Evolutionary conservation across 1,140 invertebrate species (phyloP).

Genomic region (Sycobia sp.): DNA sequence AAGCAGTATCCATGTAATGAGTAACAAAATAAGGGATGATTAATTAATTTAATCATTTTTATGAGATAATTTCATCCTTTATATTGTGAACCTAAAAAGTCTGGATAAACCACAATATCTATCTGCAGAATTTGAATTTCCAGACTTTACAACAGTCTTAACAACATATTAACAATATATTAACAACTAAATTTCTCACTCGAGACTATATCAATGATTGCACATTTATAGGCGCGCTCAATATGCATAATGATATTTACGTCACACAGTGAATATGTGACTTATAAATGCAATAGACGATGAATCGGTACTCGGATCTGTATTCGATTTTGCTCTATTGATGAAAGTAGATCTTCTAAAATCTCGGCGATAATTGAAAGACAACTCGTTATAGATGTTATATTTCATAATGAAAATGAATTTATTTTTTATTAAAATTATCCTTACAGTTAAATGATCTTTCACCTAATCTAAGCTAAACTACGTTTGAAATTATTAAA

Average conservation of each 20-base stretch:
- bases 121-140: slow-evolving; percentile 29
- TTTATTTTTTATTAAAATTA: slow-evolving; percentile 1
- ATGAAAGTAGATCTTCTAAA: background rate
- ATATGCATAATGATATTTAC: no score
- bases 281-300: background rate
- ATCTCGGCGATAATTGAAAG: slow-evolving; percentile 13
- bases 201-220: slow-evolving; percentile 5
- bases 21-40: background rate
- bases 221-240: no score
- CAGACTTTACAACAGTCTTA: slow-evolving; percentile 39
- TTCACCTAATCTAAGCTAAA: background rate
- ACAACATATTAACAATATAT: slow-evolving; percentile 38
- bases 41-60: background rate
- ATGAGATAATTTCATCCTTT: slow-evolving; percentile 5
- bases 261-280: no score
- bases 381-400: background rate
- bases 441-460: background rate
- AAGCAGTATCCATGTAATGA: no score
- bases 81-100: no score
- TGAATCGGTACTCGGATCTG: slow-evolving; percentile 14
- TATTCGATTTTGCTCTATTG: no score
- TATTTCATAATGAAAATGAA: background rate
- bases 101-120: no score
- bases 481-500: slow-evolving; percentile 20
- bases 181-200: slow-evolving; percentile 34